Evolutionary conservation across 30 jellyfish, hydroid and myxozoan species (phyloP).

Genomic region (Morbakka virulenta): DNA sequence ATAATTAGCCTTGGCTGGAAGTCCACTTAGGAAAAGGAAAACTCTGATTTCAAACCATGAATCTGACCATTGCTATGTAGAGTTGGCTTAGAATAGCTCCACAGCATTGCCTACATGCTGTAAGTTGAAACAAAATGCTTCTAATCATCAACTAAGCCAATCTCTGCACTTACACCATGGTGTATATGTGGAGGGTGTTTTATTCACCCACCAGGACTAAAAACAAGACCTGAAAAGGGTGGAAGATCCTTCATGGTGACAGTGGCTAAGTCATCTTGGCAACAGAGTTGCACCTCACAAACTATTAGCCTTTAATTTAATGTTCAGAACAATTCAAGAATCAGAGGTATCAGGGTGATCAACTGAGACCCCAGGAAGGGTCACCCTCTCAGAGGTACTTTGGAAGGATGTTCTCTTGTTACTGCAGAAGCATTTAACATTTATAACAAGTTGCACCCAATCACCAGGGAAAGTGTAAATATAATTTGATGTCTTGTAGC

Average conservation of each 20-base stretch:
- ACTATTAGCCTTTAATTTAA: background rate
- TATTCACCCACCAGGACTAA: conserved; percentile 10
- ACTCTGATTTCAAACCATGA: too few relatives aligned
- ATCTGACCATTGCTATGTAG: conserved; percentile 1
- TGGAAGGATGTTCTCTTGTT: too few relatives aligned
- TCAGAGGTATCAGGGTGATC: background rate
- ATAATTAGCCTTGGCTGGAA: too few relatives aligned
- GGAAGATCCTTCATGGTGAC: conserved; percentile 13
- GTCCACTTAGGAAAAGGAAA: too few relatives aligned
- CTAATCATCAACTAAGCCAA: background rate
- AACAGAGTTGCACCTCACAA: conserved; percentile 2
- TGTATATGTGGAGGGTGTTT: conserved; percentile 1
- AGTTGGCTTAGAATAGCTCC: conserved; percentile 13
- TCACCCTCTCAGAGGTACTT: too few relatives aligned
- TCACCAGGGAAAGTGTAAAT: too few relatives aligned
- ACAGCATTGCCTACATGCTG: background rate
- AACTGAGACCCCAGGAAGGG: background rate
- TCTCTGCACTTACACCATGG: conserved; percentile 15
- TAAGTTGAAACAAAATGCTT: conserved; percentile 3
- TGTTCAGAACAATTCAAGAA: conserved; percentile 10
- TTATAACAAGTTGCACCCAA: too few relatives aligned
- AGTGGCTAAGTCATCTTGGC: conserved; percentile 5
- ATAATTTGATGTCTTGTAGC: too few relatives aligned
- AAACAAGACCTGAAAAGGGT: conserved; percentile 6
- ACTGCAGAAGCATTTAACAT: too few relatives aligned